These are phyloP conservation scores for Morone saxatilis DNA, from an alignment of 2,113 vertebrate genomes.

Conservation along the genomic window DNA sequence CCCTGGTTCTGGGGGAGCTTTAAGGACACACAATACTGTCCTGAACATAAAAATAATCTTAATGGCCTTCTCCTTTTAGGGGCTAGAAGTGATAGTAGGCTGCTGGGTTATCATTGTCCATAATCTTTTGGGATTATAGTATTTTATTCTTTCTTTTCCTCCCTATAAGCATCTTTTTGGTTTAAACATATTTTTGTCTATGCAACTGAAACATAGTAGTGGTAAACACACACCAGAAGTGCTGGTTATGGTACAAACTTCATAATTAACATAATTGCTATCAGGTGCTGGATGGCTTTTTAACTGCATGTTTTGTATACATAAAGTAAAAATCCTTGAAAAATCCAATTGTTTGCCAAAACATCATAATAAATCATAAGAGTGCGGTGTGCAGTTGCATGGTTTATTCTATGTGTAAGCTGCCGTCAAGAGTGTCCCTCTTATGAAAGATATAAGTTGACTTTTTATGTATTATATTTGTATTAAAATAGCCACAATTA, in stretches of 20 bases:
- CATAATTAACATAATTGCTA: slow-evolving; percentile 46
- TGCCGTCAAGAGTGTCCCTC: background rate
- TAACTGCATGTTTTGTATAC: slow-evolving; percentile 40
- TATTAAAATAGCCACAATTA: background rate
- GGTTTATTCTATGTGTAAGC: background rate
- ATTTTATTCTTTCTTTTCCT: slow-evolving; percentile 23
- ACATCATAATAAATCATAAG: slow-evolving; percentile 15
- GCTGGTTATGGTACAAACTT: slow-evolving; percentile 39
- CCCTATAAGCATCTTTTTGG: background rate
- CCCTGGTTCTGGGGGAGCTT: background rate
- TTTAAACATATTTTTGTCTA: slow-evolving; percentile 14
- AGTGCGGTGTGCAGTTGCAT: slow-evolving; percentile 4
- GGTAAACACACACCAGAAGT: slow-evolving; percentile 15
- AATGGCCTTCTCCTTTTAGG: slow-evolving; percentile 10
- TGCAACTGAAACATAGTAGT: slow-evolving; percentile 25
- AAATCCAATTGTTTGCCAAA: slow-evolving; percentile 21
- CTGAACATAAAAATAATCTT: background rate
- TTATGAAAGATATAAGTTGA: background rate
- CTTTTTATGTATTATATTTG: background rate
- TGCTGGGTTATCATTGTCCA: slow-evolving; percentile 22
- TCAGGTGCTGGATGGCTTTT: slow-evolving; percentile 33
- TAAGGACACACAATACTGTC: slow-evolving; percentile 3
- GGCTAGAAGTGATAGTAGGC: background rate
- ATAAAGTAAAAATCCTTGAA: slow-evolving; percentile 36
- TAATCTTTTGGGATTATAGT: slow-evolving; percentile 21